phyloP scores from a whole-genome alignment of 2,888 invertebrate genomes.

The Drosophila limbata region DNA sequence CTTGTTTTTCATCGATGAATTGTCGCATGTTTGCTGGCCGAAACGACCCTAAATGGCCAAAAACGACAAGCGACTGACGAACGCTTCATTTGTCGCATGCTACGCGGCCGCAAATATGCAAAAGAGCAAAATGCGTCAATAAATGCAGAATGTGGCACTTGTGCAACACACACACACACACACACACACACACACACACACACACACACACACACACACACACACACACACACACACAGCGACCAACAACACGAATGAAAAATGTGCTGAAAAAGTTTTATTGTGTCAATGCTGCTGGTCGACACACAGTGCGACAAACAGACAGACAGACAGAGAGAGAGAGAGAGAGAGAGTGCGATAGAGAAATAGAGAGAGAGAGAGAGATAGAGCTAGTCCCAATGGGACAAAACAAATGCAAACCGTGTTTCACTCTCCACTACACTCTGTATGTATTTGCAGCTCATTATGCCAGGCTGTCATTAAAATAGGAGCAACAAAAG shows the following conservation, averaged over 20 bases:
- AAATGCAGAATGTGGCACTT: conserved; percentile 69
- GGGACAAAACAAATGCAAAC: conserved; percentile 63
- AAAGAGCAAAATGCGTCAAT: conserved; percentile 77
- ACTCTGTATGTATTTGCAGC: conserved; percentile 27
- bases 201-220: conserved; percentile 10
- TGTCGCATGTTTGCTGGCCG: conserved; percentile 64
- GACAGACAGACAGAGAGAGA: not conserved
- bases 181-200: conserved; percentile 29
- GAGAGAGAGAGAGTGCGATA: not conserved
- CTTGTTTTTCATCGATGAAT: conserved; percentile 65
- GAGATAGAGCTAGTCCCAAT: conserved; percentile 41
- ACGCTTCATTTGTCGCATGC: conserved; percentile 62
- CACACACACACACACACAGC: conserved; percentile 9
- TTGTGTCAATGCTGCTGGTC: conserved; percentile 79
- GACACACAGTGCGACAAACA: conserved; percentile 16
- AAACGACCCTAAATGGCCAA: conserved; percentile 47
- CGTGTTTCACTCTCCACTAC: conserved; percentile 31
- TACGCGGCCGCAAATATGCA: conserved; percentile 68
- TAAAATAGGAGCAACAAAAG: conserved; percentile 52
- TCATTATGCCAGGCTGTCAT: conserved; percentile 70
- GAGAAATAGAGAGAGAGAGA: not conserved
- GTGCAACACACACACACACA: conserved; percentile 28
- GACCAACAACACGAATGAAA: conserved; percentile 40
- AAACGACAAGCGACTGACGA: conserved; percentile 48
- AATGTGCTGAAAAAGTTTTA: conserved; percentile 71